Base-by-base conservation (phyloP, 2,888 invertebrate species). In the Andrena flavipes region DNA sequence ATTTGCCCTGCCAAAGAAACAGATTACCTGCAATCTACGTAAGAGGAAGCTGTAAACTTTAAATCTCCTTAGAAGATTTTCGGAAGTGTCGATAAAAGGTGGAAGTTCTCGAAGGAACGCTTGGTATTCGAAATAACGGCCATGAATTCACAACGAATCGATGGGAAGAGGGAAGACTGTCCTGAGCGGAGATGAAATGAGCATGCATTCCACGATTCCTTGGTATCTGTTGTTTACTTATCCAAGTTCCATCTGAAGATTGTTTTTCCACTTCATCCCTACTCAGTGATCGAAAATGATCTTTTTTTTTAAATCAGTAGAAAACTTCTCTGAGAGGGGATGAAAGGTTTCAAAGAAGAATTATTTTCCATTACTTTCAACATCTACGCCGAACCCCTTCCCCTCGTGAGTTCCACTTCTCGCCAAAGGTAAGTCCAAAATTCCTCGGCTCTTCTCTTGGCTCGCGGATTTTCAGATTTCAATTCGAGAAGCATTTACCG, bases 51-150 rank as follows among this genome's bases (percentile, higher is more conserved):
- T 10, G 48, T 54, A 59, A 71, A 48, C 20, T 59, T 63, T 42
- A 64, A 82, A 51, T 51, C 35, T 76, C 20, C 59, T 33, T 16
- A n/a, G 48, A n/a, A 48, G 62, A 26, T 29, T 68, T 51, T 51
- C 30, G 35, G 48, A 74, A 73, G 68, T 16, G 56, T 62, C 67
- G 69, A 70, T 76, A 80, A 84, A 80, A 67, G 80, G 60, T 63
- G 63, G 67, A 82, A 70, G 84, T 72, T 49, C 75, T 64, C 71
- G 30, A 60, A 65, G 78, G 83, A 69, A 78, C 71, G 84, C 67
- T 33, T 23, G 85, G 82, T 65, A 87, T 88, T 88, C 64, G 86
- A 76, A 85, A 85, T 82, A 76, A 84, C 74, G 80, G 60, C 78
- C 76, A 71, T 54, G 77, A 80, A 77, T 87, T 76, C 69, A 51